phyloP scores from a whole-genome alignment of 2,888 invertebrate genomes.

The Bombylius discolor region DNA sequence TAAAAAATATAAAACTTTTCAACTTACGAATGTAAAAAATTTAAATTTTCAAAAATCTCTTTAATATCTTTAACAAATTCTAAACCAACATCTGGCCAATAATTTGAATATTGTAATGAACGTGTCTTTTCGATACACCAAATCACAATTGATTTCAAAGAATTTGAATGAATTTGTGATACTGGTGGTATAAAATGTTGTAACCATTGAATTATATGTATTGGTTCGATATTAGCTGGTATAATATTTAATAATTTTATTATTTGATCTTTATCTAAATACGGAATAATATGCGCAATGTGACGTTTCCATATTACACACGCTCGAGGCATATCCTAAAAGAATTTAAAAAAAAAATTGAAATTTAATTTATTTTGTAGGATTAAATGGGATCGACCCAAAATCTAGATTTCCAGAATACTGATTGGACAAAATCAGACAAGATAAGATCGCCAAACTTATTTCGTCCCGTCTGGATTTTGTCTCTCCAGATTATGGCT shows the following conservation, averaged over 20 bases:
- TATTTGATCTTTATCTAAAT: constrained; percentile 25
- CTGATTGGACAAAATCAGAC: no score
- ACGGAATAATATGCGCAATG: constrained; percentile 25
- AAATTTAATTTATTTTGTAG: background rate
- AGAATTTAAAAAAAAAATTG: background rate
- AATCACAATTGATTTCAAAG: constrained; percentile 30
- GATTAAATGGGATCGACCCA: no score
- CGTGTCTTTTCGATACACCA: constrained; percentile 33
- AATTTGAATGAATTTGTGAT: constrained; percentile 28
- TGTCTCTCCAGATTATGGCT: no score
- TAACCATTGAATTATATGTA: constrained; percentile 32
- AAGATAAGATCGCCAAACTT: no score
- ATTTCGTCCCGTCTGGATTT: no score
- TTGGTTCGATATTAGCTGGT: constrained; percentile 29
- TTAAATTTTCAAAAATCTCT: constrained; percentile 29
- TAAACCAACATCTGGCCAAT: constrained; percentile 36
- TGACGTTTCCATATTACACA: constrained; percentile 35
- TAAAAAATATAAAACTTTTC: background rate
- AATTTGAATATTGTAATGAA: constrained; percentile 28
- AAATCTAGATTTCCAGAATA: no score
- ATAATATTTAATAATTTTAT: constrained; percentile 26
- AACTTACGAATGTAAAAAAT: constrained; percentile 30
- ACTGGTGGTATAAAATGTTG: constrained; percentile 31
- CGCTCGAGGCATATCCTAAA: constrained; percentile 27
- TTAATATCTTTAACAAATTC: constrained; percentile 32